Base-by-base conservation (phyloP, 2,888 invertebrate genomes). In the Andrena fulva region DNA sequence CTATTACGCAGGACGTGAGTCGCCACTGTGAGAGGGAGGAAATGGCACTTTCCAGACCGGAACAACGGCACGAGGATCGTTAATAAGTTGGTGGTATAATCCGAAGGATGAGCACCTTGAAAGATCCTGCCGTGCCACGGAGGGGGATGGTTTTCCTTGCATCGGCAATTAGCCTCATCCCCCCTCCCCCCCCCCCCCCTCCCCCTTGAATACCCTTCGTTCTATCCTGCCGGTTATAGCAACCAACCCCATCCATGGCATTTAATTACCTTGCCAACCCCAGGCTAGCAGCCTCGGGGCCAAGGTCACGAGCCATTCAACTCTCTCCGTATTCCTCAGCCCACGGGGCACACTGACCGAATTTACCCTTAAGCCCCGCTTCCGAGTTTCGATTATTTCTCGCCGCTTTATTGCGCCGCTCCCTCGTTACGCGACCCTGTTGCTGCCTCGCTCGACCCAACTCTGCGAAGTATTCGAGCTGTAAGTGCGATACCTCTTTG, bases 221-320 rank as follows among this genome's bases (percentile, higher is more conserved):
- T 90, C 90, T 89, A 89, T 91, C 91, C 90, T 89, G 87, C 91
- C 90, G 90, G 91, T 92, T 91, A 92, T 90, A 91, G 88, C 89
- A 88, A 89, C 87, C 91, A 91, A 92, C 93, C 91, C 92, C 93
- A 90, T 93, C 92, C 92, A 90, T 90, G 91, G 93, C 92, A 93
- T 93, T 93, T 93, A 93, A 93, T 93, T 93, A 93, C 93, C 93
- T 93, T 89, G 90, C 92, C 92, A 91, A 91, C 92, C 92, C 91
- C 91, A 91, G 91, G 91, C 91, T 90, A 88, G 87, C 89, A 85
- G 91, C 91, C 91, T 92, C 88, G 91, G 88, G 93, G 93, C 93
- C 93, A 93, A 93, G 93, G 93, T 93, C 93, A 91, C 92, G 92
- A 92, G 91, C 92, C 92, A 93, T 93, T 92, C 92, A 92, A 91